A percentile compares a stretch with the other conserved stretches of the same genome.
Evolutionary conservation across 1,140 invertebrate genomes (phyloP).

Genomic region (Zaprionus capensis): DNA sequence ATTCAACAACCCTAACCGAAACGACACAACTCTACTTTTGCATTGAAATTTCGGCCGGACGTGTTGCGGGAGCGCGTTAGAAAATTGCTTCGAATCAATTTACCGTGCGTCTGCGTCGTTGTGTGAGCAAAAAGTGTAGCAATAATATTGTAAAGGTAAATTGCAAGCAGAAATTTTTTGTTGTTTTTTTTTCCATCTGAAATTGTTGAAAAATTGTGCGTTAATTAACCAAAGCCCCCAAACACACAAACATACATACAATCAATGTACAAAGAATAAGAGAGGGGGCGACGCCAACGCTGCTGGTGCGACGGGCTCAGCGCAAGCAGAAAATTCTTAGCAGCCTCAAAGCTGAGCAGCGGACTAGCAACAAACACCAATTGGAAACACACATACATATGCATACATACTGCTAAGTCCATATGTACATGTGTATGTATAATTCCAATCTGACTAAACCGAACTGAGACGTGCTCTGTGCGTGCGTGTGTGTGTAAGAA

Average conservation of each 20-base stretch:
- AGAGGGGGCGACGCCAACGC: constrained; percentile 46
- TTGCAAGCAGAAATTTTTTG: constrained; percentile 64
- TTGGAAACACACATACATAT: constrained; percentile 62
- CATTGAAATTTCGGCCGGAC: constrained; percentile 49
- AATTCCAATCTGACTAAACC: constrained; percentile 62
- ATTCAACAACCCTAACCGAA: constrained; percentile 2
- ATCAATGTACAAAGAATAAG: constrained; percentile 21
- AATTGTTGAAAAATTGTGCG: constrained; percentile 59
- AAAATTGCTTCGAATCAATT: constrained; percentile 44
- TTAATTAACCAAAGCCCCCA: constrained; percentile 35
- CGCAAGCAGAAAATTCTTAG: constrained; percentile 47
- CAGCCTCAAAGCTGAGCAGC: constrained; percentile 54
- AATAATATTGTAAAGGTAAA: constrained; percentile 67
- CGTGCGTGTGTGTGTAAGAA: constrained; percentile 54
- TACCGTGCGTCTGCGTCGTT: constrained; percentile 54
- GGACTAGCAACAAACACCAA: constrained; percentile 67
- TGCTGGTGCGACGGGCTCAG: constrained; percentile 36
- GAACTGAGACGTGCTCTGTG: constrained; percentile 53
- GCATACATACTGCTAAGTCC: constrained; percentile 39
- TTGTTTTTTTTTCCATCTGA: constrained; percentile 46
- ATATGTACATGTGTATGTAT: constrained; percentile 55
- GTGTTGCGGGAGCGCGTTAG: constrained; percentile 51
- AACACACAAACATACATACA: constrained; percentile 37
- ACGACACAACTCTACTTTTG: constrained; percentile 39
- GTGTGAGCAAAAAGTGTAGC: constrained; percentile 40